A percentile compares a stretch with the other conserved stretches of the same genome.
These are phyloP conservation scores for Enteromius unitaeniatus DNA, from an alignment of 2,797 vertebrate species.

Conservation along the genomic window DNA sequence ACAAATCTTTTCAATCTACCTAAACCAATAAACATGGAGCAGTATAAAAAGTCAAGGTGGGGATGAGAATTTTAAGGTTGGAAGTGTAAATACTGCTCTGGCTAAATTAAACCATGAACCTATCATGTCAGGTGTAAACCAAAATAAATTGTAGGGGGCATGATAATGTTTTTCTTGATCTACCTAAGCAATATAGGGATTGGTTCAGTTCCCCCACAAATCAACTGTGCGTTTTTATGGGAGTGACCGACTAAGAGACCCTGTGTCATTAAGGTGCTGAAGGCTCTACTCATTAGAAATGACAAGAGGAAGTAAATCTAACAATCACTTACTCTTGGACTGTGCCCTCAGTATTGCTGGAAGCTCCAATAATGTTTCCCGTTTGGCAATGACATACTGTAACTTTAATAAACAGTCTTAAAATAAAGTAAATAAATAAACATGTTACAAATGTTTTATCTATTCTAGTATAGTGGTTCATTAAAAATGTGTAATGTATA, in stretches of 20 bases:
- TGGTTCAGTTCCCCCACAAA: slow-evolving; percentile 62
- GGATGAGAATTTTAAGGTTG: slow-evolving; percentile 49
- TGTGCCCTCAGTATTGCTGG: slow-evolving; percentile 41
- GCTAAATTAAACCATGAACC: slow-evolving; percentile 66
- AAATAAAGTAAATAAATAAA: background rate
- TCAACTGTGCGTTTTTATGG: slow-evolving; percentile 67
- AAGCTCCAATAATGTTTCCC: slow-evolving; percentile 16
- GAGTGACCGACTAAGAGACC: slow-evolving; percentile 64
- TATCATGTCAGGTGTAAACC: slow-evolving; percentile 62
- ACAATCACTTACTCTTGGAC: slow-evolving; percentile 55
- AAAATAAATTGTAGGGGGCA: slow-evolving; percentile 60
- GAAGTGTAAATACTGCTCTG: slow-evolving; percentile 57
- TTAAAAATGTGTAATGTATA: background rate
- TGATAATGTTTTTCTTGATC: slow-evolving; percentile 64
- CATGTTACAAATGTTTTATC: too few relatives aligned
- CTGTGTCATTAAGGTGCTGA: slow-evolving; percentile 49
- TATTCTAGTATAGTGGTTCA: background rate
- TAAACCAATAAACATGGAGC: slow-evolving; percentile 33
- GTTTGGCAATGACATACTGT: background rate
- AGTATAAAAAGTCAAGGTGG: slow-evolving; percentile 48
- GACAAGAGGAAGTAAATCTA: slow-evolving; percentile 67
- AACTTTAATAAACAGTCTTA: slow-evolving; percentile 4
- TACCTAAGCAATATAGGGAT: slow-evolving; percentile 66
- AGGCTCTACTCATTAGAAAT: slow-evolving; percentile 73
- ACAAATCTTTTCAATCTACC: background rate